Evolutionary conservation across 2,888 invertebrate genomes (phyloP).

Genomic region (Opisthograptis luteolata): DNA sequence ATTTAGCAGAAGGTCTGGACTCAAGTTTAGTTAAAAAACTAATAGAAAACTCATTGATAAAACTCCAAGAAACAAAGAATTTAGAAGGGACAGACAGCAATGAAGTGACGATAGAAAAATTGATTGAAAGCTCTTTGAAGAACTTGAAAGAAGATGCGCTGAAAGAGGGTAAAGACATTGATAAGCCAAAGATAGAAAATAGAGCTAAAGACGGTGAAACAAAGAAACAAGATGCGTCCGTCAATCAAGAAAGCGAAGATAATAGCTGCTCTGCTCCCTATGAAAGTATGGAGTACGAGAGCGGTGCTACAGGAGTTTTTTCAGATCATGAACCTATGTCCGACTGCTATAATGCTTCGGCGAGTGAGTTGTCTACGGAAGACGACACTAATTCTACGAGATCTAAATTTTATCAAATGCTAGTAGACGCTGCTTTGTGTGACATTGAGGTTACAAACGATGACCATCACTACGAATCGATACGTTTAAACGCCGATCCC

Average conservation of each 20-base stretch:
- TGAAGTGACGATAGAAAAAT: constrained; percentile 77
- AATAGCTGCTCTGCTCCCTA: constrained; percentile 89
- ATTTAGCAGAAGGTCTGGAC: constrained; percentile 86
- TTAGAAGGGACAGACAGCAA: constrained; percentile 74
- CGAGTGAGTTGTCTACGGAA: constrained; percentile 86
- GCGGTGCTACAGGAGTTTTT: constrained; percentile 80
- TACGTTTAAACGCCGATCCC: constrained; percentile 87
- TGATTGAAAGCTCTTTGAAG: constrained; percentile 78
- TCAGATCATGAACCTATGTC: constrained; percentile 85
- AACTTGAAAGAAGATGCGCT: constrained; percentile 68
- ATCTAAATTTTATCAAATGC: constrained; percentile 89
- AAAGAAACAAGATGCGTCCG: constrained; percentile 52
- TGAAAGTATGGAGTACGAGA: constrained; percentile 89
- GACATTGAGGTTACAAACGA: constrained; percentile 87
- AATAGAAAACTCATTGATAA: constrained; percentile 87
- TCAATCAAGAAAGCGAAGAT: constrained; percentile 70
- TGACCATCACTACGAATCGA: constrained; percentile 90
- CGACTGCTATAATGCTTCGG: constrained; percentile 89
- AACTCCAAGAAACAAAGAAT: constrained; percentile 80
- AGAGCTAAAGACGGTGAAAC: constrained; percentile 48
- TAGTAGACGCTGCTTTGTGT: constrained; percentile 88
- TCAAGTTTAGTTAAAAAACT: constrained; percentile 86
- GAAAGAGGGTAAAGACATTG: constrained; percentile 43
- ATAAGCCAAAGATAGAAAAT: constrained; percentile 52
- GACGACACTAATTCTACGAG: constrained; percentile 87